These are phyloP conservation scores for Tetropium fuscum DNA, from an alignment of 2,888 invertebrate genomes.

Conservation along the genomic window DNA sequence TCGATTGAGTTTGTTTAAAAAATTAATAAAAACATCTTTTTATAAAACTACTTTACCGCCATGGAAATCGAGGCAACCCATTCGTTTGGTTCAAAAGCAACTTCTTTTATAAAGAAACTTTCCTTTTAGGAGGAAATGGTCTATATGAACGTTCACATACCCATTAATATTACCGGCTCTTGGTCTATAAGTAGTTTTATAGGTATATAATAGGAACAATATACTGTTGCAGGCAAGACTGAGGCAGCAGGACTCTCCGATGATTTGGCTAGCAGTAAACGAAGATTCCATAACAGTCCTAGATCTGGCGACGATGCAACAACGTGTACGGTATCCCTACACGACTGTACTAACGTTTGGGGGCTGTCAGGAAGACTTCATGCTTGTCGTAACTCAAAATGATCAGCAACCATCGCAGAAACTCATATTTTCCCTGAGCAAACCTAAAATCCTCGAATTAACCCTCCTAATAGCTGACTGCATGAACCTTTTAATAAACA, in stretches of 20 bases:
- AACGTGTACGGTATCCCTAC: constrained; percentile 88
- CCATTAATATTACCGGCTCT: too few relatives aligned
- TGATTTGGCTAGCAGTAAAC: constrained; percentile 92
- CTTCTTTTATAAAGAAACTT: too few relatives aligned
- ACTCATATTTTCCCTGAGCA: constrained; percentile 89
- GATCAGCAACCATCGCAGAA: constrained; percentile 85
- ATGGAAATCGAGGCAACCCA: too few relatives aligned
- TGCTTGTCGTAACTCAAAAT: constrained; percentile 92
- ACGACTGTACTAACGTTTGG: constrained; percentile 94
- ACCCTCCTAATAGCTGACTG: constrained; percentile 94
- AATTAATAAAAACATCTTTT: too few relatives aligned
- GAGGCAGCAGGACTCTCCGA: constrained; percentile 68
- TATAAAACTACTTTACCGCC: too few relatives aligned
- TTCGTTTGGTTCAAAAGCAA: too few relatives aligned
- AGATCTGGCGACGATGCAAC: constrained; percentile 90
- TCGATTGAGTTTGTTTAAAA: too few relatives aligned
- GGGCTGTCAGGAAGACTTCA: constrained; percentile 95
- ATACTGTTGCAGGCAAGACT: constrained; percentile 60
- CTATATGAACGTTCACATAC: too few relatives aligned
- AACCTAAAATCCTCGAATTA: constrained; percentile 93
- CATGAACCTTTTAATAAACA: constrained; percentile 87
- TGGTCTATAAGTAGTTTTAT: too few relatives aligned
- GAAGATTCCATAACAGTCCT: constrained; percentile 93
- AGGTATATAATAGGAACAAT: too few relatives aligned
- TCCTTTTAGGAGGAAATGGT: too few relatives aligned